phyloP scores from a whole-genome alignment of 2,113 vertebrate species.

The Gopherus flavomarginatus region DNA sequence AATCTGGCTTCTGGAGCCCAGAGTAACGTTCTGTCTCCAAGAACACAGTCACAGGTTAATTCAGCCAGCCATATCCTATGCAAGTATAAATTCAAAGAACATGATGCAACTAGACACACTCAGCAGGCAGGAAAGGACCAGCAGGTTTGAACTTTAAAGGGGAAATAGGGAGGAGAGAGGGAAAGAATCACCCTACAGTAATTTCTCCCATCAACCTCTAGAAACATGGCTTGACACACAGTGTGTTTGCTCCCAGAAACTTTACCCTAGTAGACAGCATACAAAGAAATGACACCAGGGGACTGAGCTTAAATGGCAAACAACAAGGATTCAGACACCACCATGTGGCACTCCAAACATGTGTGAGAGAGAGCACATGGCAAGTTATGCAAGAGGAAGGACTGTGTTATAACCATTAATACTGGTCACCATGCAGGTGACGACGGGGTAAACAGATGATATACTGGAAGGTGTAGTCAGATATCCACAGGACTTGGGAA shows the following conservation, averaged over 20 bases:
- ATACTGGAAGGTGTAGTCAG: neutral
- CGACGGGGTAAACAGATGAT: neutral
- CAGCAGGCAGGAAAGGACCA: neutral
- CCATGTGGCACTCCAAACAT: neutral
- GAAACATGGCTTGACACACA: neutral
- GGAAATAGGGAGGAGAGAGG: neutral
- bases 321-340: neutral
- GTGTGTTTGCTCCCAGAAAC: neutral
- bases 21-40: neutral
- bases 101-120: neutral
- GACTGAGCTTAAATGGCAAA: neutral
- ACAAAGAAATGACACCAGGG: neutral
- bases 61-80: neutral
- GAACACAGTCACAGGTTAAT: neutral
- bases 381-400: neutral
- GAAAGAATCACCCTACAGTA: neutral
- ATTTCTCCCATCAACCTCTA: neutral
- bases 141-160: neutral
- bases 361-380: neutral
- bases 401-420: neutral
- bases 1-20: neutral
- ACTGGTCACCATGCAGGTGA: neutral
- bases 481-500: neutral
- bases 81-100: neutral
- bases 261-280: neutral